Percentiles rank a stretch among this genome's conserved stretches.
These are phyloP conservation scores for Zoroaster sp. DNA, from an alignment of 53 echinoderm and acorn worm genomes.

Conservation along the genomic window DNA sequence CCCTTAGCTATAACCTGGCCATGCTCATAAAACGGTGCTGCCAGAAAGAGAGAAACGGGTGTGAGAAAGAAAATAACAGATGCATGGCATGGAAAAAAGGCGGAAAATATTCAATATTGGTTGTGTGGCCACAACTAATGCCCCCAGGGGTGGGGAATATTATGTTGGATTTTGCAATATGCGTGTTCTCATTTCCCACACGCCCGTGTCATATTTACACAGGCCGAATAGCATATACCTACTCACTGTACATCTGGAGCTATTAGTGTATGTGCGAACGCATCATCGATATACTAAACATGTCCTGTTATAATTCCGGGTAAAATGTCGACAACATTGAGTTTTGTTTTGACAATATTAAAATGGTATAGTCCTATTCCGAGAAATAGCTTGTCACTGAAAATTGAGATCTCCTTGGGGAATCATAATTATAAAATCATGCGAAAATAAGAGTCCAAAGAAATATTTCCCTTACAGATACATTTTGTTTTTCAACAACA, in stretches of 20 bases:
- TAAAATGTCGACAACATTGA: too few relatives aligned
- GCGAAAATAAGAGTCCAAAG: too few relatives aligned
- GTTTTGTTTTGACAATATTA: too few relatives aligned
- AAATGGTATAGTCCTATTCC: too few relatives aligned
- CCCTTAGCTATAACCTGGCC: background rate
- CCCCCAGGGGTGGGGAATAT: conserved; percentile 12
- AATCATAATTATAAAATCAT: too few relatives aligned
- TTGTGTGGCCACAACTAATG: background rate
- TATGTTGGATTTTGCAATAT: background rate
- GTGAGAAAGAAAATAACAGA: background rate
- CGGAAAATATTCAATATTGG: conserved; percentile 51
- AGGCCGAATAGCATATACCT: background rate
- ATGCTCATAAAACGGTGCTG: background rate
- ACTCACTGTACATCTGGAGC: conserved; percentile 1
- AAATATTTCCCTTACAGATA: too few relatives aligned
- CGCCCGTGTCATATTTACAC: conserved; percentile 9
- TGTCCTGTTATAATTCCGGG: too few relatives aligned
- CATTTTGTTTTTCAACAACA: too few relatives aligned
- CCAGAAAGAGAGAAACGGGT: background rate
- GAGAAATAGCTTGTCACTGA: too few relatives aligned
- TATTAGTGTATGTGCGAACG: background rate
- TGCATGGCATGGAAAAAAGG: conserved; percentile 14
- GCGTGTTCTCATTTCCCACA: conserved; percentile 33
- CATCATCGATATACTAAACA: too few relatives aligned
- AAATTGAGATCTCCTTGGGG: too few relatives aligned